A percentile compares a stretch with the other conserved stretches of the same genome.
phyloP scores from a whole-genome alignment of 2,797 vertebrate genomes.

The Megalops cyprinoides region DNA sequence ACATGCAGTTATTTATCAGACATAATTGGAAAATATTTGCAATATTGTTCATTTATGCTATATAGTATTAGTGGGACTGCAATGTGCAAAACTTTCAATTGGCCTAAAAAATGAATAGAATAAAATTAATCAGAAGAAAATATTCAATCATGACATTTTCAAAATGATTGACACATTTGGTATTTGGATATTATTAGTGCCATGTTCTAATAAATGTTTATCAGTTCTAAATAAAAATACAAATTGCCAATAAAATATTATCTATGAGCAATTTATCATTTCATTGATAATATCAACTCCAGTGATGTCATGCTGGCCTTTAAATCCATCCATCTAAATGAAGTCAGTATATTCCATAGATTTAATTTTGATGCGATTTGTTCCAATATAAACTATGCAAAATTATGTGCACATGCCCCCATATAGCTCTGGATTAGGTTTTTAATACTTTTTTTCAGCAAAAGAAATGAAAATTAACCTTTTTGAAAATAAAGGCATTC shows the following conservation, averaged over 20 bases:
- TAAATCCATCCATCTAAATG: slow-evolving; percentile 44
- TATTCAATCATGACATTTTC: slow-evolving; percentile 43
- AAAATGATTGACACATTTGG: slow-evolving; percentile 63
- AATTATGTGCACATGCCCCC: background rate
- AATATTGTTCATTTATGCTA: background rate
- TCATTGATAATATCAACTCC: slow-evolving; percentile 22
- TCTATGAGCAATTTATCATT: slow-evolving; percentile 42
- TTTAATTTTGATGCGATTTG: slow-evolving; percentile 46
- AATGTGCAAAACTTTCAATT: too few species aligned
- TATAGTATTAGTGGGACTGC: background rate
- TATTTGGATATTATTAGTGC: slow-evolving; percentile 41
- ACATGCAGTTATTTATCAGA: background rate
- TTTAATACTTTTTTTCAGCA: background rate
- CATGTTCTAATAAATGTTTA: slow-evolving; percentile 69
- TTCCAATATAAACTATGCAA: slow-evolving; percentile 1
- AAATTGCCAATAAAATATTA: slow-evolving; percentile 67
- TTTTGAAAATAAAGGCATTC: too few species aligned
- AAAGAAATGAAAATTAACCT: background rate
- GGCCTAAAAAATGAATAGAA: too few species aligned
- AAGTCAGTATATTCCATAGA: slow-evolving; percentile 51
- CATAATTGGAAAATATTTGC: background rate
- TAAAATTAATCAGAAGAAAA: background rate
- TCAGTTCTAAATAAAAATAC: slow-evolving; percentile 66
- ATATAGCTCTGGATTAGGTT: background rate
- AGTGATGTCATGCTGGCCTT: slow-evolving; percentile 48